Evolutionary conservation across 2,888 invertebrate species (phyloP).

Genomic region (Dicranocentrus wangi): DNA sequence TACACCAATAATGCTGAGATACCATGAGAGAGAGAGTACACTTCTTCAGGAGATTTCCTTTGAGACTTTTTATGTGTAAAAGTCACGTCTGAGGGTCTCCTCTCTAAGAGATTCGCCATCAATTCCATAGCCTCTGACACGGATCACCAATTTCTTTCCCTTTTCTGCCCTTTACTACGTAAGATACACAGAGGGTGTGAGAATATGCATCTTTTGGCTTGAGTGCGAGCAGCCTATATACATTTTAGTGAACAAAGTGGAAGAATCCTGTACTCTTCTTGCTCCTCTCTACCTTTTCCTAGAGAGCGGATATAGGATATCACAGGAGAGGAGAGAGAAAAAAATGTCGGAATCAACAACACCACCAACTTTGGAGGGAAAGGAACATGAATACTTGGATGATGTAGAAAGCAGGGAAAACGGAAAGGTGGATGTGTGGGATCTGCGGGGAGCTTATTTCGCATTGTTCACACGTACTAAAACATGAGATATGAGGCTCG

Average conservation of each 20-base stretch:
- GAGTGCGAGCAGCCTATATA: background rate
- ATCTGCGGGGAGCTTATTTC: conserved; percentile 61
- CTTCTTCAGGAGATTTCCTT: conserved; percentile 67
- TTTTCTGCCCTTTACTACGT: conserved; percentile 25
- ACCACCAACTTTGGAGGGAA: too few relatives aligned
- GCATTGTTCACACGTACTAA: conserved; percentile 73
- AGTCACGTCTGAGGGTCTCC: conserved; percentile 71
- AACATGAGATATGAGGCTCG: conserved; percentile 73
- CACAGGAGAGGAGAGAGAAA: background rate
- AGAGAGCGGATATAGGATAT: background rate
- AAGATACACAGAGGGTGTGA: too few relatives aligned
- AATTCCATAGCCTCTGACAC: conserved; percentile 72
- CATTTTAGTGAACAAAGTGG: background rate
- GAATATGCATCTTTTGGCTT: conserved; percentile 34
- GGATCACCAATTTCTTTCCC: conserved; percentile 72
- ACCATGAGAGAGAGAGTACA: too few relatives aligned
- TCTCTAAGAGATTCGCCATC: conserved; percentile 72
- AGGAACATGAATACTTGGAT: conserved; percentile 44
- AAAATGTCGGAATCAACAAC: conserved; percentile 44
- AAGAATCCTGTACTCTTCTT: background rate
- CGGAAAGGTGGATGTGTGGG: conserved; percentile 29
- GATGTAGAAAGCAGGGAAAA: conserved; percentile 22
- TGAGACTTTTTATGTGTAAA: conserved; percentile 72
- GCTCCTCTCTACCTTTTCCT: background rate
- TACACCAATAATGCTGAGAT: too few relatives aligned